Evolutionary conservation across 2,888 invertebrate genomes (phyloP).

Genomic region (Gortyna flavago): DNA sequence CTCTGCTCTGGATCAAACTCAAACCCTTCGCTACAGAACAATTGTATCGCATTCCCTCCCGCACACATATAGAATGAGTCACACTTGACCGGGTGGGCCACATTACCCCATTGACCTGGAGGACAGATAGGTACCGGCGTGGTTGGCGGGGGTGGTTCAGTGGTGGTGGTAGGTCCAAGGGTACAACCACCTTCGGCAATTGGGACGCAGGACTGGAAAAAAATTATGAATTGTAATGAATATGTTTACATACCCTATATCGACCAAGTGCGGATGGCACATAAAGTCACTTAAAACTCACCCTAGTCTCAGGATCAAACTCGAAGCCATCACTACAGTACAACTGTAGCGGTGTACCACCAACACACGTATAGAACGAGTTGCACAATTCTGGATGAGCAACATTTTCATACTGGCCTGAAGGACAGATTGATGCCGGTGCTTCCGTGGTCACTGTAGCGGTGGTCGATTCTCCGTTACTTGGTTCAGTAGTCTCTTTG

Average conservation of each 20-base stretch:
- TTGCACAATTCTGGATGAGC: conserved; percentile 46
- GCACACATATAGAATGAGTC: conserved; percentile 67
- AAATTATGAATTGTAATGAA: neutral
- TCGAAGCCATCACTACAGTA: conserved; percentile 70
- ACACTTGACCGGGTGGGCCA: conserved; percentile 51
- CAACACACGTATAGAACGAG: conserved; percentile 65
- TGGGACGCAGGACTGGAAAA: conserved; percentile 22
- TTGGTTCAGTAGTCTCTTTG: fast-evolving
- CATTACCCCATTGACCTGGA: conserved; percentile 41
- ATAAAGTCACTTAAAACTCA: conserved; percentile 41
- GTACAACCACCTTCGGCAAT: conserved; percentile 49
- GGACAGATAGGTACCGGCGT: conserved; percentile 28
- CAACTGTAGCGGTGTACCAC: conserved; percentile 61
- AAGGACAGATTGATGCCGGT: conserved; percentile 6
- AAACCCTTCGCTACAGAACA: conserved; percentile 68
- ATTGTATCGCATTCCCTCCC: conserved; percentile 63
- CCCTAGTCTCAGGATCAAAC: conserved; percentile 64
- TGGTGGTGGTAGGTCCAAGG: conserved; percentile 40
- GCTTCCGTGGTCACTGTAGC: neutral
- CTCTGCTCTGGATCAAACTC: conserved; percentile 65
- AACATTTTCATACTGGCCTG: conserved; percentile 30
- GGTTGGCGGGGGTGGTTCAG: conserved; percentile 16
- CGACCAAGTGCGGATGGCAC: too few relatives aligned
- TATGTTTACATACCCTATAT: too few relatives aligned
- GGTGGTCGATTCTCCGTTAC: conserved; percentile 19